phyloP scores from a whole-genome alignment of 2,888 invertebrate species.

The Spatulosminthurus flaviceps region DNA sequence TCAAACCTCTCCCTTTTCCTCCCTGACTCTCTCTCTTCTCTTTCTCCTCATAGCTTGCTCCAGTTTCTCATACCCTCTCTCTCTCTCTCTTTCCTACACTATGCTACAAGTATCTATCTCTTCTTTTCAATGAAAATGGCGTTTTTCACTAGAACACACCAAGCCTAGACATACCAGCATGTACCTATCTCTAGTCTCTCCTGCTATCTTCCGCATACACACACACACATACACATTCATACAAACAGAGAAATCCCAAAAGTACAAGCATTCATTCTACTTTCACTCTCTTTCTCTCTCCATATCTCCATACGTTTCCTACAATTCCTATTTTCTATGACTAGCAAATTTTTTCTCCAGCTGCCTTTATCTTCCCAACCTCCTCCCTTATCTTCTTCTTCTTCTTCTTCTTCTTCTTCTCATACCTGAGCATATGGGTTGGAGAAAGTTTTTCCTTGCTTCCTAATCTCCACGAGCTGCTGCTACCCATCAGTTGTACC shows the following conservation, averaged over 20 bases:
- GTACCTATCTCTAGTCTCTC: too few species aligned
- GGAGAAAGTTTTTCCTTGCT: not conserved
- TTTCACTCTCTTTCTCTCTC: not conserved
- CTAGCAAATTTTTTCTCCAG: not conserved
- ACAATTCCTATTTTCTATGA: constrained; percentile 6
- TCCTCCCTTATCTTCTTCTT: not conserved
- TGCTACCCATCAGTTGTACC: too few species aligned
- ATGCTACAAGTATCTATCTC: constrained; percentile 13
- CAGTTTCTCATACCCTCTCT: not conserved
- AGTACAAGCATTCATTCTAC: constrained; percentile 12
- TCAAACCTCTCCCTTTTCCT: constrained; percentile 19
- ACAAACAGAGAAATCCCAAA: not conserved
- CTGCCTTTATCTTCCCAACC: constrained; percentile 10
- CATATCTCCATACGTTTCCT: constrained; percentile 2
- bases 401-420: not conserved
- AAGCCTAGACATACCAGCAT: constrained; percentile 18
- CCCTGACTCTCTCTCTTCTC: constrained; percentile 8
- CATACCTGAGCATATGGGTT: constrained; percentile 6
- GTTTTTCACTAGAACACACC: constrained; percentile 18
- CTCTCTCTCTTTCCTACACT: too few species aligned
- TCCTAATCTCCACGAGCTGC: not conserved
- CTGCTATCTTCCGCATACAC: not conserved
- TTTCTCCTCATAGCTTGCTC: not conserved
- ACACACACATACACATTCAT: not conserved
- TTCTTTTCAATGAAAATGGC: constrained; percentile 6